These are phyloP conservation scores for Achroia grisella DNA, from an alignment of 1,140 invertebrate genomes.

Conservation along the genomic window DNA sequence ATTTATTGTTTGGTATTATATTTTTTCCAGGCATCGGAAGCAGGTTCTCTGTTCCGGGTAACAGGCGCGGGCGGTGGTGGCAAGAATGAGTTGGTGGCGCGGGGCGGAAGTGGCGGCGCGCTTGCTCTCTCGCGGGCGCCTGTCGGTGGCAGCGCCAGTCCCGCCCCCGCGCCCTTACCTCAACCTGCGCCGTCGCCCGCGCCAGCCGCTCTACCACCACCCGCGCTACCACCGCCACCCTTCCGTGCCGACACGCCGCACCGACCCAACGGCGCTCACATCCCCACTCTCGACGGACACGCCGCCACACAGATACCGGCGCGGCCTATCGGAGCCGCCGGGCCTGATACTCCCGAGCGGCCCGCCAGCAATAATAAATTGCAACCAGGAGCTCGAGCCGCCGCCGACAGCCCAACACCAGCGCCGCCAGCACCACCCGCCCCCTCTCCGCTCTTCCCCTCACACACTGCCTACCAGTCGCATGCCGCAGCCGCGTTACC, in stretches of 20 bases:
- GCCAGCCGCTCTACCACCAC: conserved; percentile 60
- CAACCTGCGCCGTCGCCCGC: conserved; percentile 65
- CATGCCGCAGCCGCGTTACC: conserved; percentile 81
- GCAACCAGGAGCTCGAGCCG: conserved; percentile 79
- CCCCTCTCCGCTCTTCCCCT: conserved; percentile 51
- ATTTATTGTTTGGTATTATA: background rate
- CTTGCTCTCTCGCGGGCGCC: conserved; percentile 58
- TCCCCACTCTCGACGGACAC: conserved; percentile 51
- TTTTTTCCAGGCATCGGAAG: conserved; percentile 50
- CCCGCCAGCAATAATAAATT: conserved; percentile 82
- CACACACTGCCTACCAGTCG: conserved; percentile 80
- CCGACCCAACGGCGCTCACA: conserved; percentile 53
- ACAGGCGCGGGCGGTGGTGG: conserved; percentile 34
- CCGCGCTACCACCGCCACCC: conserved; percentile 54
- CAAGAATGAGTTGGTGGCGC: conserved; percentile 55
- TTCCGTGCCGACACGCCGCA: conserved; percentile 60
- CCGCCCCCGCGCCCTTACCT: conserved; percentile 61
- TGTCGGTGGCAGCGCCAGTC: conserved; percentile 61
- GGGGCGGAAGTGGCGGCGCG: conserved; percentile 61
- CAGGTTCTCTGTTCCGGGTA: no score
- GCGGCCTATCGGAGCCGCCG: conserved; percentile 48
- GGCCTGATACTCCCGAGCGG: conserved; percentile 66
- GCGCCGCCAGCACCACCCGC: conserved; percentile 51
- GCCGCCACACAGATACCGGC: conserved; percentile 54
- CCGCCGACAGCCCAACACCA: conserved; percentile 59